A percentile compares a stretch with the other conserved stretches of the same genome.
Evolutionary conservation across 2,888 invertebrate genomes (phyloP).

Genomic region (Malachius bipustulatus): DNA sequence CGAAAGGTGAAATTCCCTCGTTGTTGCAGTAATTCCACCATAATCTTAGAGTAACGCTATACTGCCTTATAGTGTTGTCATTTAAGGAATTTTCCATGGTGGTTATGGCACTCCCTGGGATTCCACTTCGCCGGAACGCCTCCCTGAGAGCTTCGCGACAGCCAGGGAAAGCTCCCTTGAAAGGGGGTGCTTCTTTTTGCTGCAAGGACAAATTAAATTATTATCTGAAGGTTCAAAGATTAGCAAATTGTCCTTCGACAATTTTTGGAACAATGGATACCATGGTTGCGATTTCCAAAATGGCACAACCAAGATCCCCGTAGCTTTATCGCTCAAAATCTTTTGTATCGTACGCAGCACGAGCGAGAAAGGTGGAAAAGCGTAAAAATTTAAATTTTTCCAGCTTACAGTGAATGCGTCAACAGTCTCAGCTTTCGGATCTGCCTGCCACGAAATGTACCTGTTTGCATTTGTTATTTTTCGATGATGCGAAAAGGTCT

Average conservation of each 20-base stretch:
- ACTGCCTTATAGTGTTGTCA: conserved; percentile 14
- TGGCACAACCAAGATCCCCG: conserved; percentile 10
- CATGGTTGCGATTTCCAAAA: conserved; percentile 7
- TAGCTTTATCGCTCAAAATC: conserved; percentile 8
- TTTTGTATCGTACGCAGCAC: conserved; percentile 9
- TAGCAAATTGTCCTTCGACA: conserved; percentile 4
- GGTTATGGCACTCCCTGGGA: conserved; percentile 12
- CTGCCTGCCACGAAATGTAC: conserved; percentile 16
- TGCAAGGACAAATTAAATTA: conserved; percentile 13
- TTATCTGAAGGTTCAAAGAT: conserved; percentile 7
- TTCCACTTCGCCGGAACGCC: conserved; percentile 5
- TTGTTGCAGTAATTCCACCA: conserved; percentile 16
- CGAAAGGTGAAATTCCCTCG: conserved; percentile 10
- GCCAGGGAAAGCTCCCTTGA: conserved; percentile 16
- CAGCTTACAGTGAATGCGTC: conserved; percentile 19
- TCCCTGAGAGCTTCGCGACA: conserved; percentile 16
- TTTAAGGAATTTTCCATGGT: conserved; percentile 14
- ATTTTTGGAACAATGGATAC: conserved; percentile 6
- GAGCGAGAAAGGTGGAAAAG: conserved; percentile 15
- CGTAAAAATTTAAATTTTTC: conserved; percentile 14
- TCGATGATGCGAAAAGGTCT: conserved; percentile 15
- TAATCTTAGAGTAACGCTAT: conserved; percentile 12
- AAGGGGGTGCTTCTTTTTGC: conserved; percentile 9
- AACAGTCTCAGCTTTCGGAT: conserved; percentile 15
- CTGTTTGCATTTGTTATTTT: conserved; percentile 16